These are phyloP conservation scores for Meriones unguiculatus DNA, from an alignment of 2,113 vertebrate genomes.

Conservation along the genomic window DNA sequence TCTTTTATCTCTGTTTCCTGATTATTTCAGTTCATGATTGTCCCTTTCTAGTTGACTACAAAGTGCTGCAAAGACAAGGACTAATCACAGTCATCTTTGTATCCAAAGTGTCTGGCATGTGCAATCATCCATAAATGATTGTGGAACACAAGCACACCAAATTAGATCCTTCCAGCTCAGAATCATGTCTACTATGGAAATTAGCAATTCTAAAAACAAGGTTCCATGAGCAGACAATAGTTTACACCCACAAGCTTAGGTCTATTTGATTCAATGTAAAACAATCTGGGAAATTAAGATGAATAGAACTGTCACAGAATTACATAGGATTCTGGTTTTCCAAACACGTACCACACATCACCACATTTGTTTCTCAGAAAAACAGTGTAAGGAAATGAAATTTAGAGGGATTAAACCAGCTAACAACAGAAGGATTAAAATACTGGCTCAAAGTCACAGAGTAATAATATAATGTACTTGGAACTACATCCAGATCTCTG, in stretches of 20 bases:
- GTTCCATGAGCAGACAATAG: neutral
- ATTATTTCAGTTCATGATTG: conserved; percentile 57
- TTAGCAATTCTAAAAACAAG: conserved; percentile 41
- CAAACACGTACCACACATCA: conserved; percentile 46
- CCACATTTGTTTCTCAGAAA: conserved; percentile 53
- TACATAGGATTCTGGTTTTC: conserved; percentile 31
- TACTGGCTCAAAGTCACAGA: conserved; percentile 44
- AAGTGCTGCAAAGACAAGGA: conserved; percentile 57
- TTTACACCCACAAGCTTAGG: conserved; percentile 27
- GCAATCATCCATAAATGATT: conserved; percentile 63
- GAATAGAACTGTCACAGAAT: conserved; percentile 28
- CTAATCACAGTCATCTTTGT: conserved; percentile 65
- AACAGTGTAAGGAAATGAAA: conserved; percentile 53
- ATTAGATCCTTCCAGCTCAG: conserved; percentile 61
- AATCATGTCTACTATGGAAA: conserved; percentile 65
- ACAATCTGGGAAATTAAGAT: conserved; percentile 48
- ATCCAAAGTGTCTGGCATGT: conserved; percentile 54
- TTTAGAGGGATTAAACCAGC: conserved; percentile 27
- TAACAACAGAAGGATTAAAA: conserved; percentile 17
- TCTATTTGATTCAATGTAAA: conserved; percentile 49
- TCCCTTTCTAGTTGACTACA: conserved; percentile 68
- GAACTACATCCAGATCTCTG: conserved; percentile 34
- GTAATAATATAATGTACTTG: conserved; percentile 34
- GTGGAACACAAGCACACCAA: conserved; percentile 50
- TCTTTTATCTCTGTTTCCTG: conserved; percentile 51